A percentile compares a stretch with the other conserved stretches of the same genome.
These are phyloP conservation scores for Osmerus mordax DNA, from an alignment of 2,113 vertebrate genomes.

Conservation along the genomic window DNA sequence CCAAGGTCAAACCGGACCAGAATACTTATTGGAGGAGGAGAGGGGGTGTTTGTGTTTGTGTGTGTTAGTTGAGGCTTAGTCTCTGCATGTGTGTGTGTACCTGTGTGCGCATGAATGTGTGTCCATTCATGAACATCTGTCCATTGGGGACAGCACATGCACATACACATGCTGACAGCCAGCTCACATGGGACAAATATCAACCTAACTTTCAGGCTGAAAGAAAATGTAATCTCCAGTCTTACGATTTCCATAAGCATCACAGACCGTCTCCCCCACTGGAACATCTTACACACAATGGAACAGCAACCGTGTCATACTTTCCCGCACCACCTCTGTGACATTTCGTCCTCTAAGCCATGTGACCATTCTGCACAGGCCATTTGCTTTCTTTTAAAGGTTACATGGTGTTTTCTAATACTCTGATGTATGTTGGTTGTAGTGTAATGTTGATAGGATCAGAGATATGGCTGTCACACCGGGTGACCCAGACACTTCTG, in stretches of 20 bases:
- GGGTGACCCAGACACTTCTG: too few species aligned
- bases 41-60: slow-evolving; percentile 19
- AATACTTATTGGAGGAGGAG: slow-evolving; percentile 57
- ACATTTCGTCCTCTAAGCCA: slow-evolving; percentile 4
- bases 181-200: neutral
- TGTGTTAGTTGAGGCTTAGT: slow-evolving; percentile 47
- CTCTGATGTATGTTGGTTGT: neutral
- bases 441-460: neutral
- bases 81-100: neutral
- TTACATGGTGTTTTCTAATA: too few species aligned
- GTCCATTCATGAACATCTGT: neutral
- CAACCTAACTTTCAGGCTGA: neutral
- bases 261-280: neutral
- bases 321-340: neutral
- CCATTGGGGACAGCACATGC: neutral
- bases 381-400: neutral
- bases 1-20: slow-evolving; percentile 60
- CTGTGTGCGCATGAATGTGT: neutral
- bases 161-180: neutral
- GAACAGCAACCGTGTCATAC: slow-evolving; percentile 2
- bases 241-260: slow-evolving; percentile 12
- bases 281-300: neutral
- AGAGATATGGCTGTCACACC: too few species aligned
- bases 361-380: neutral
- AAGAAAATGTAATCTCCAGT: neutral